These are phyloP conservation scores for Dynastes grantii DNA, from an alignment of 2,888 invertebrate species.

Conservation along the genomic window DNA sequence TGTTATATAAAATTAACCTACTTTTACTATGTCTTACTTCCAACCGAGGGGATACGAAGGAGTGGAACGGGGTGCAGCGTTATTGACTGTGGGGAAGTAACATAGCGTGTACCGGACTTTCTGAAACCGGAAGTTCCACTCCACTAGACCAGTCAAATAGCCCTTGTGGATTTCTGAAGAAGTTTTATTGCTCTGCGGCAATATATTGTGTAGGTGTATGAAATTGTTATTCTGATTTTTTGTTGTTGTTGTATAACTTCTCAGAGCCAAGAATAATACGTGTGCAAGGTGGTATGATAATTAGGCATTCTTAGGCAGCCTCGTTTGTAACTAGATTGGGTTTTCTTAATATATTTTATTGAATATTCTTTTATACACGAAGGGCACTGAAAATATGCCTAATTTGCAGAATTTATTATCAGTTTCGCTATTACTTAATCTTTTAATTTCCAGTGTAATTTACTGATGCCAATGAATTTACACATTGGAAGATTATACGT, in stretches of 20 bases:
- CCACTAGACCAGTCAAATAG: conserved; percentile 24
- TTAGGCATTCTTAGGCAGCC: neutral
- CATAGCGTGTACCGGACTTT: conserved; percentile 37
- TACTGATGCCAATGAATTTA: too few species aligned
- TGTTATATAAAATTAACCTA: conserved; percentile 40
- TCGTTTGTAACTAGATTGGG: neutral
- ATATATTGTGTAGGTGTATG: neutral
- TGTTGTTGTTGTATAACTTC: neutral
- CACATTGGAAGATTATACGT: too few species aligned
- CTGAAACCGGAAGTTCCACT: conserved; percentile 44
- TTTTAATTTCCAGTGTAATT: too few species aligned
- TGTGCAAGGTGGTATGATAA: neutral
- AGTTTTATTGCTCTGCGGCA: conserved; percentile 1
- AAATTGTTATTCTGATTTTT: neutral
- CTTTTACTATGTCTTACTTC: conserved; percentile 24
- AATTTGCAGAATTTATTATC: too few species aligned
- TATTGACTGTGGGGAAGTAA: conserved; percentile 43
- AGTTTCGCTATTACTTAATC: too few species aligned
- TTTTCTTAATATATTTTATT: too few species aligned
- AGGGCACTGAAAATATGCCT: too few species aligned
- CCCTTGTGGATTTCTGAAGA: conserved; percentile 22
- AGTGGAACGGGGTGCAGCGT: neutral
- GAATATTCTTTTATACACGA: too few species aligned
- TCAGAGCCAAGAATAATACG: neutral
- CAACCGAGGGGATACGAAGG: neutral